A percentile compares a stretch with the other conserved stretches of the same genome.
Conservation (phyloP, 2,888 invertebrate species). For the Leuctra nigra region DNA sequence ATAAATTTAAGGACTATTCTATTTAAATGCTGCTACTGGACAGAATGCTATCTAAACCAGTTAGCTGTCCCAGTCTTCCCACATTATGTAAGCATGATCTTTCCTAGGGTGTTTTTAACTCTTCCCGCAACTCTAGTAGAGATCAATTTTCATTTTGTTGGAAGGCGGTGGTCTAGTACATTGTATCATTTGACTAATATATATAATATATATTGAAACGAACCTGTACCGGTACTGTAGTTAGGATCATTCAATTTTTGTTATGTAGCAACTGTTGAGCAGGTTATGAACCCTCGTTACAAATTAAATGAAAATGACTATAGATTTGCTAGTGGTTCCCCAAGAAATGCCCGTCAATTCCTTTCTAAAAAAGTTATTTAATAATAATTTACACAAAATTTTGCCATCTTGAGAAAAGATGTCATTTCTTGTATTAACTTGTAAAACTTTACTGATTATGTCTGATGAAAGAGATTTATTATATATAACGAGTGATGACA, state of each 20-base stretch:
- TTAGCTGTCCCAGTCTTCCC: constrained; percentile 18
- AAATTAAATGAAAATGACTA: constrained; percentile 19
- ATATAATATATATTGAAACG: too few relatives aligned
- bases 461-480: constrained; percentile 7
- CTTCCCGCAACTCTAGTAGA: constrained; percentile 16
- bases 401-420: background rate
- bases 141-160: constrained; percentile 23
- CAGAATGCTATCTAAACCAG: constrained; percentile 3
- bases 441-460: constrained; percentile 12
- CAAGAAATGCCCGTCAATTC: background rate
- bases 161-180: background rate
- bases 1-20: constrained; percentile 16
- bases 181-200: constrained; percentile 4
- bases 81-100: constrained; percentile 6
- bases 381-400: constrained; percentile 9
- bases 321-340: constrained; percentile 18
- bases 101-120: constrained; percentile 9
- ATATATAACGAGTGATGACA: constrained; percentile 4
- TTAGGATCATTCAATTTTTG: constrained; percentile 15
- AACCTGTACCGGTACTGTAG: too few relatives aligned
- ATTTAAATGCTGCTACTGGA: constrained; percentile 16
- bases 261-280: constrained; percentile 8
- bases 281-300: too few relatives aligned
- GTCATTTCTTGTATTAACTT: background rate
- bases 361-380: constrained; percentile 6